Base-by-base conservation (phyloP, 2,888 invertebrate genomes). In the Caradrina kadenii region DNA sequence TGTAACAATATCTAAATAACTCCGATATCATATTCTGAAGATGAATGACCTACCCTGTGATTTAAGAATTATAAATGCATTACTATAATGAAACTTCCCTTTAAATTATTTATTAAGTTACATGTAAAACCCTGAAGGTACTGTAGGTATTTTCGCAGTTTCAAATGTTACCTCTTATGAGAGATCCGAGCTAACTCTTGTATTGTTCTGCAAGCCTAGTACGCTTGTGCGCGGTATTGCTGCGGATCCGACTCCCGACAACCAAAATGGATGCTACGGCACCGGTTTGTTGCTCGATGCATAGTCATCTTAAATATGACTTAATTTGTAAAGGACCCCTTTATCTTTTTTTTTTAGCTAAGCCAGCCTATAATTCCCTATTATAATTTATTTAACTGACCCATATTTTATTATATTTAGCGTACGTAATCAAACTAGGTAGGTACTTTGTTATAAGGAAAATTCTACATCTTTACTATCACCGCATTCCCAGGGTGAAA, bases 221-320 rank as follows among this genome's bases (percentile, higher is more conserved):
- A 90, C 76, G 66, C 68, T 83, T 82, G 90, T 89, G 89, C 87
- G 87, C 88, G 86, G 76, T 87, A 86, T 87, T 87, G 88, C 85
- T 87, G 89, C 87, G 91, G 92, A 88, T 91, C 91, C 91, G 90
- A 91, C 89, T 91, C 86, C 86, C 85, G 81, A 82, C 86, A 67
- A 80, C 74, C 85, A 86, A 87, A 74, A 86, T 86, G 86, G 87
- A 84, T 80, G 88, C 82, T 82, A 79, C 71, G 1, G 48, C 39
- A 54, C 35, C 26, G 59, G 21, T 39, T 60, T 52, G 17, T 60
- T 39, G 21, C 48, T 70, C 42, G 26, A 48, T 19, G 35, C 22
- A 45, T 26, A 45, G 56, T 48, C 15, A 45, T n/a, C 11, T n/a
- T 19, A 48, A 52, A n/a, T n/a, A 73, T 15, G 15, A 42, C 8